phyloP scores from a whole-genome alignment of 35 echinoderm and acorn worm species.

The Hemicentrotus pulcherrimus region DNA sequence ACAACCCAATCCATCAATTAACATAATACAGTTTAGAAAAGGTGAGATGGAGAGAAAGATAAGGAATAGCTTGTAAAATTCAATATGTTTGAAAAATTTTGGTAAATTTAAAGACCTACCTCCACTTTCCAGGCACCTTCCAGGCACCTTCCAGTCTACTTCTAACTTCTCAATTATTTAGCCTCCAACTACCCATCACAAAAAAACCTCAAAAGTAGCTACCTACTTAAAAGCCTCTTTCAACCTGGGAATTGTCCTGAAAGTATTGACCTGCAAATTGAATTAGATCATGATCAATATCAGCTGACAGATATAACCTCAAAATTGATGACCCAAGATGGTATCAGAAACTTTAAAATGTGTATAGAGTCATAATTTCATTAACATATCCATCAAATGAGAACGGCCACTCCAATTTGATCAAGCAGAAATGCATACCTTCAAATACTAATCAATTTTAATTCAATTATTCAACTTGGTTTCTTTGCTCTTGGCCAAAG shows the following conservation, averaged over 20 bases:
- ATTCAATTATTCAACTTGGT: neutral
- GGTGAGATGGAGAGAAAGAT: too few relatives aligned
- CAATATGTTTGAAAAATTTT: too few relatives aligned
- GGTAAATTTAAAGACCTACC: too few relatives aligned
- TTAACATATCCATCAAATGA: neutral
- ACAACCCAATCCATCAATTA: too few relatives aligned
- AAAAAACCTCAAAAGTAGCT: too few relatives aligned
- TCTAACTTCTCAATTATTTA: too few relatives aligned
- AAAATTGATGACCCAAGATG: conserved; percentile 11
- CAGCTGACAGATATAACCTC: neutral
- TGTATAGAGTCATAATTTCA: neutral
- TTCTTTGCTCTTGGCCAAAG: neutral
- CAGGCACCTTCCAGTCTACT: too few relatives aligned
- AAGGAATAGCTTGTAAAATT: too few relatives aligned
- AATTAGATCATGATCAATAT: neutral
- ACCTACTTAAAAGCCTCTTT: neutral
- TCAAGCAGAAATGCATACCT: neutral
- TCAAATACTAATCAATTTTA: neutral
- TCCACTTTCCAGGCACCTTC: too few relatives aligned
- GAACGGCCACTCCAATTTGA: neutral
- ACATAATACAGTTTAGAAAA: too few relatives aligned
- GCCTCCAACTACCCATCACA: too few relatives aligned
- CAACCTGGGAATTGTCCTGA: neutral
- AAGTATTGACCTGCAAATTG: neutral
- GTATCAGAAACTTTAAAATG: neutral